Evolutionary conservation across 1,140 invertebrate genomes (phyloP), one percentile per base, ranked within the genome.

Genomic region (Ooceraea biroi): DNA sequence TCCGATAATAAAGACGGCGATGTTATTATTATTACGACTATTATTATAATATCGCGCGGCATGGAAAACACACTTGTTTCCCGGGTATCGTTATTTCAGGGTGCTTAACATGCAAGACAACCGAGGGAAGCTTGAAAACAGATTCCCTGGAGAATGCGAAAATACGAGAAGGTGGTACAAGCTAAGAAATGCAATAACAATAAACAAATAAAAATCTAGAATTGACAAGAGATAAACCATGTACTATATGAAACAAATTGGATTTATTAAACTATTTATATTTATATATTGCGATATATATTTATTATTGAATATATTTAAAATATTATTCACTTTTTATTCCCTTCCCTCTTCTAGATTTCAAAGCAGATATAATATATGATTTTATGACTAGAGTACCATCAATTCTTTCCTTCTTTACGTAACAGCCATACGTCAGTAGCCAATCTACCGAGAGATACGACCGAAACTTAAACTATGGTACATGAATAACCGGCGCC

Each of bases 1-100:
- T 58, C 65, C 44, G 65, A 80, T 80, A 80, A 80, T 71, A 71
- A 80, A 69, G 76, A 57, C 76, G 65, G n/a, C 25, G 52, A 58
- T 80, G 65, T 71, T 80, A 71, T 80, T 80, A 80, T 80, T 80
- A 80, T 80, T 80, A 80, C 50, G 55, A 69, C 76, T 80, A 80
- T 80, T 71, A 80, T 80, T 71, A 80, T 80, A 80, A 78, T 78
- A 78, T 78, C 50, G 61, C 50, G 61, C 61, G 66, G 76, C 76
- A 80, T 69, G 76, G 76, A 80, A 80, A 80, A 80, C 76, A 71
- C 65, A 80, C 76, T 80, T 80, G 76, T 71, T 71, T 57, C 41
- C 76, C 65, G 65, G 52, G 36, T 71, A 80, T 80, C 76, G 76
- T 80, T 80, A 80, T 65, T 71, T 65, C 65, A 71, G 65, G 46